Evolutionary conservation across 2,888 invertebrate genomes (phyloP), one percentile per base, ranked within the genome.

Genomic region (Pollenia griseotomentosa): DNA sequence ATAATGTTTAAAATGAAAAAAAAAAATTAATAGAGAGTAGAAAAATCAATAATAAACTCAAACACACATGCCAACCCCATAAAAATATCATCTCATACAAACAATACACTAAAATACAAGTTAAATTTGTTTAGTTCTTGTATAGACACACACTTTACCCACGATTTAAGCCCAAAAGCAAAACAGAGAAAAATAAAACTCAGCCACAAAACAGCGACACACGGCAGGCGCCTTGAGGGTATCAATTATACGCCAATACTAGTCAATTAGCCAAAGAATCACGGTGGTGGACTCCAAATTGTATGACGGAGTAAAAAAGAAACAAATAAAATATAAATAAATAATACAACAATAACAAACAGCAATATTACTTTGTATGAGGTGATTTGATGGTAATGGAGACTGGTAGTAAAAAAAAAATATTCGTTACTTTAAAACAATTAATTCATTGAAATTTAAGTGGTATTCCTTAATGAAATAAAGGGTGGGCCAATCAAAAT

Each of bases 181-280:
- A 51, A 66, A 63, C 42, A 23, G 11, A 77, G 23, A 68, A 61
- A 61, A 73, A 82, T 65, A 74, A 85, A 85, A 82, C 63, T 68
- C 73, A 73, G 82, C 78, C 78, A 78, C 82, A 86, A 86, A 86
- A 79, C 61, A 84, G 79, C 78, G 68, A 75, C 86, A 83, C 79
- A 83, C 82, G 74, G 78, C 82, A 86, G 86, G 78, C 86, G 86
- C 86, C 86, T 70, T 23, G 44, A 83, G 83, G 83, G 82, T 79
- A 86, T 83, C 79, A 82, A 86, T 79, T 86, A 86, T 86, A 86
- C 79, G 83, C 79, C 86, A 83, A 86, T 86, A 86, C 83, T 68
- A 79, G 86, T 74, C 82, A 86, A 86, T 86, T 86, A 86, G 86
- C 78, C 74, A 83, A 70, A 78, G 83, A 83, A 74, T 86, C 86